Evolutionary conservation across 2,113 vertebrate species (phyloP), one percentile per base, ranked within the genome.

Genomic region (Sorex araneus): DNA sequence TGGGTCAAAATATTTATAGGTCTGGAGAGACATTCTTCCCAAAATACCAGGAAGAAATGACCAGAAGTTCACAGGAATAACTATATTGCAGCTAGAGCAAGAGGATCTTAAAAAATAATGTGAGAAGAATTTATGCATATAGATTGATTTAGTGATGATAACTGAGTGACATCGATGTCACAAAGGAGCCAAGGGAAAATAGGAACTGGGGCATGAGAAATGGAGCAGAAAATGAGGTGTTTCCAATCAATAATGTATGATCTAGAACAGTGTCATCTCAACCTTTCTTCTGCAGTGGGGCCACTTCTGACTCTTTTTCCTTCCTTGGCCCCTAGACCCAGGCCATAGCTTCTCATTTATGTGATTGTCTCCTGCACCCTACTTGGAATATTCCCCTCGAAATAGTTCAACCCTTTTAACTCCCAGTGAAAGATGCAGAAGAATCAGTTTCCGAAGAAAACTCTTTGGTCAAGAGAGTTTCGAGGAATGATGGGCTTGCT

Each of bases 171-270:
- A 28, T 4, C 11, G 32, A 54, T 7, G 0, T 25, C 27, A 21
- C 30, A 32, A 32, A 85, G 18, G 30, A 19, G 2, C 43, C 16
- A 9, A 67, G 28, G 25, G 34, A 8, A 45, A 27, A 15, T 12
- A 6, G n/a, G 25, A 69, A 15, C 9, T 15, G 30, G 28, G 21
- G 2, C 70, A 12, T 4, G 34, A 70, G 60, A 3, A n/a, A 54
- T 0, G 30, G 13, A 25, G 2, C 15, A 70, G 19, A 85, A 1
- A 36, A 63, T 32, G 30, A 4, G 6, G 21, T 0, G 3, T 57
- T 76, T 69, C 36, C 8, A 43, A 43, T 54, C 34, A 34, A 1
- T 67, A 32, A 6, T 0, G 0, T 32, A 6, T 36, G 13, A 60
- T 32, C 30, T 40, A 34, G 21, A 40, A 66, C 8, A 25, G 19